Evolutionary conservation across 2,113 vertebrate genomes (phyloP), one percentile per base, ranked within the genome.

Genomic region (Aepyceros melampus): DNA sequence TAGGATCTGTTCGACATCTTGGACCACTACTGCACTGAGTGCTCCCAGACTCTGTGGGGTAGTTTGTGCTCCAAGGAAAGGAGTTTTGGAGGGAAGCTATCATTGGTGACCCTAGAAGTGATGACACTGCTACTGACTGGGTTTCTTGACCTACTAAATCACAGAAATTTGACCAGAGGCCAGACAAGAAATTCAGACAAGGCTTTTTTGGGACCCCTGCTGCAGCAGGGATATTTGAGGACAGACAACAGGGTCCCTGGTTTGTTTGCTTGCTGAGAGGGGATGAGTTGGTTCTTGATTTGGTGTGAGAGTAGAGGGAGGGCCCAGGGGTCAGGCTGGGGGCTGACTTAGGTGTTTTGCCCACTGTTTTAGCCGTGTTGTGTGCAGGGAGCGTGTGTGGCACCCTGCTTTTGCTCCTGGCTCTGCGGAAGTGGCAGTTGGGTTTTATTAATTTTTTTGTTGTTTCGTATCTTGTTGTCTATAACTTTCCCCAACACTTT

Each of bases 91-190:
- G 83, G 9, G 15, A 64, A 74, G 51, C 40, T 84, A 10, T 67
- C 36, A 17, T 0, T 11, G 47, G 29, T 58, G 23, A 74, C 17
- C 2, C 15, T 49, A 84, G 36, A 67, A 83, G 9, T 84, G 56
- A 76, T 1, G 21, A 56, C 40, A 2, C 1, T 13, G 7, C 43
- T 78, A 45, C 25, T 78, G 43, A 45, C 40, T 0, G 3, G 43
- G 43, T 8, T 29, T 45, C 40, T 45, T 78, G 6, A 25, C 25
- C 7, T 78, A 4, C 43, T 76, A 14, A 43, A 43, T 43, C 7
- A 7, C 21, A 27, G 27, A 27, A 15, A 43, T 27, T 40, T 43
- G 40, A 76, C 40, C 71, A 76, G 71, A 76, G 40, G 71, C 71
- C 71, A 76, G 71, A 43, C 1, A 43, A 43, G 6, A 43, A 76